These are phyloP conservation scores for Pelodiscus sinensis DNA, from an alignment of 2,113 vertebrate genomes.

Conservation along the genomic window DNA sequence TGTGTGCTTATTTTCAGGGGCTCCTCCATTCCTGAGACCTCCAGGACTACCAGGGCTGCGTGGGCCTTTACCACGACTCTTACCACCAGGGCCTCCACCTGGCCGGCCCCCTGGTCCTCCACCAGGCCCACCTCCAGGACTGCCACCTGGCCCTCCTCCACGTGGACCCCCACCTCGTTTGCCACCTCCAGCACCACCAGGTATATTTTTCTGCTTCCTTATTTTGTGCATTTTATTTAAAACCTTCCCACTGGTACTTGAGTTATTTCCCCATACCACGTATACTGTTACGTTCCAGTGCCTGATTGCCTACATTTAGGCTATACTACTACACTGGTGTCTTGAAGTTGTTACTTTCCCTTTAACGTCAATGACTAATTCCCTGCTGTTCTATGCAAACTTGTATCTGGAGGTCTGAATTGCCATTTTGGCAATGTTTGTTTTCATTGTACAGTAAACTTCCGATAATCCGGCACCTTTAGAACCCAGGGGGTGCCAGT, in stretches of 20 bases:
- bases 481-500: too few species aligned
- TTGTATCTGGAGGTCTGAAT: neutral
- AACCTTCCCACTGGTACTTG: neutral
- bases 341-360: neutral
- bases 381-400: neutral
- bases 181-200: conserved; percentile 94
- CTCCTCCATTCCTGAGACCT: conserved; percentile 95
- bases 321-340: neutral
- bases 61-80: conserved; percentile 91
- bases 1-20: conserved; percentile 77
- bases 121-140: conserved; percentile 92
- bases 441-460: neutral
- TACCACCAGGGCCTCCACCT: conserved; percentile 95
- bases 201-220: conserved; percentile 68
- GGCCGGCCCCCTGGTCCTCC: conserved; percentile 95
- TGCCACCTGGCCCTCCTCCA: conserved; percentile 96
- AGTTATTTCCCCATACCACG: neutral
- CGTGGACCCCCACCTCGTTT: conserved; percentile 93
- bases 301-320: neutral
- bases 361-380: neutral
- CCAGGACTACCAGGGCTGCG: conserved; percentile 92
- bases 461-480: too few species aligned
- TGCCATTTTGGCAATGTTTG: neutral
- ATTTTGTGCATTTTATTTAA: neutral
- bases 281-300: too few species aligned